Base-by-base conservation (phyloP, 2,797 vertebrate genomes). In the Ciconia nigra region DNA sequence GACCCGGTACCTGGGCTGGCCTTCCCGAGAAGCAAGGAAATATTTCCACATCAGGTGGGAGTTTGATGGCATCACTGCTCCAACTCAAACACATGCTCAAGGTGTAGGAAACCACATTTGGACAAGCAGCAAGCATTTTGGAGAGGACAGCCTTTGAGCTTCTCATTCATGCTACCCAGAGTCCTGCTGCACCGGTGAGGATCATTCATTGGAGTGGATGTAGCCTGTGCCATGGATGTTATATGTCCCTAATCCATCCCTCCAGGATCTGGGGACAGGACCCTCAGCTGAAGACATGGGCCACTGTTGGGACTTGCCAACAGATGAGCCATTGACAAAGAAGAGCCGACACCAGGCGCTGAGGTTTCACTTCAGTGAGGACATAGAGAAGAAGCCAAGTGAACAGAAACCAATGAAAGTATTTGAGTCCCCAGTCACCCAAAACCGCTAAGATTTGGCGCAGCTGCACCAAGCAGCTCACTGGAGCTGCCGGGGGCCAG, bases 351-450 rank as follows among this genome's bases (percentile, higher is more conserved):
- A 2, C 6, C 9, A 77, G 33, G 49, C 39, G 1, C 44, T 2
- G 9, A 89, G 89, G 90, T 96, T 96, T 96, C 95, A 57, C 89
- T 94, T 93, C 83, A 72, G 63, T 61, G 87, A 90, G 71, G 20
- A 39, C 74, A 37, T 18, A 41, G 94, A 95, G 95, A 96, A 93
- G 83, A 93, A 89, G 49, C 57, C 87, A 83, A 93, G 63, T 74
- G 92, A 97, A 95, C 87, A 97, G 96, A 96, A 97, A 97, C 90
- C 95, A 96, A 92, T 0, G 57, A 96, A 96, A 96, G 96, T 86
- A 42, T 89, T 72, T 83, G 97, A 86, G 84, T 89, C 92, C 74
- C 54, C 39, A 0, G 14, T 35, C 2, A 0, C 81, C 71, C 71
- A 17, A 90, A 96, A 93, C 94, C 95, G 78, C 92, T 13, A 7